Base-by-base conservation (phyloP, 2,113 vertebrate genomes). In the Gadus chalcogrammus region DNA sequence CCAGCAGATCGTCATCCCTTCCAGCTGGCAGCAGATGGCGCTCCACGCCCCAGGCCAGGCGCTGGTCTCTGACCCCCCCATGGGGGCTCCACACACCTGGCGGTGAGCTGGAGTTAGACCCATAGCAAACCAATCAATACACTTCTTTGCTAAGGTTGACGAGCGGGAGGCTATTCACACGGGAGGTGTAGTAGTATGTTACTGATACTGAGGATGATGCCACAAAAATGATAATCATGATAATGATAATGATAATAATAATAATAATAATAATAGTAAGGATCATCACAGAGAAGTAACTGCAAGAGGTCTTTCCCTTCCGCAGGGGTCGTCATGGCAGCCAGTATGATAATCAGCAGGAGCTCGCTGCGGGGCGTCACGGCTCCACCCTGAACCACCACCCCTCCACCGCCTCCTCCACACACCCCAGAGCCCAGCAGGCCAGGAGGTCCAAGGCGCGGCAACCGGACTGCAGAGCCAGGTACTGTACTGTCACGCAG, bases 1-100 rank as follows among this genome's bases (percentile, higher is more conserved):
- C 58, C 97, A 99, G 80, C 97, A 99, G 91, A 98, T 99, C 71
- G 91, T 99, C 82, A 94, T 99, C 69, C 97, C 97, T 52, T 99
- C 97, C 61, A 92, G 97, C 12, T 99, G 97, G 97, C 97, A 98
- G 88, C 96, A 98, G 88, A 93, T 99, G 87, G 92, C 96, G 79
- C 84, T 98, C 68, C 97, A 98, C 84, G 95, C 95, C 84, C 94
- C 95, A 0, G 92, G 95, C 42, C 97, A 97, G 84, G 90, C 94
- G 0, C 93, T 97, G 80, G 94, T 97, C 72, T 92, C 95, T 0
- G 93, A 97, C 74, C 90, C 89, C 1, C 82, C 91, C 17, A 77
- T 91, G 82, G 88, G 87, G 15, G 90, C 94, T 0, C 89, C 96
- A 42, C 96, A 98, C 16, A 94, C 93, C 85, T 99, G 97, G 96